These are phyloP conservation scores for Cydia strobilella DNA, from an alignment of 1,140 invertebrate species.

Conservation along the genomic window DNA sequence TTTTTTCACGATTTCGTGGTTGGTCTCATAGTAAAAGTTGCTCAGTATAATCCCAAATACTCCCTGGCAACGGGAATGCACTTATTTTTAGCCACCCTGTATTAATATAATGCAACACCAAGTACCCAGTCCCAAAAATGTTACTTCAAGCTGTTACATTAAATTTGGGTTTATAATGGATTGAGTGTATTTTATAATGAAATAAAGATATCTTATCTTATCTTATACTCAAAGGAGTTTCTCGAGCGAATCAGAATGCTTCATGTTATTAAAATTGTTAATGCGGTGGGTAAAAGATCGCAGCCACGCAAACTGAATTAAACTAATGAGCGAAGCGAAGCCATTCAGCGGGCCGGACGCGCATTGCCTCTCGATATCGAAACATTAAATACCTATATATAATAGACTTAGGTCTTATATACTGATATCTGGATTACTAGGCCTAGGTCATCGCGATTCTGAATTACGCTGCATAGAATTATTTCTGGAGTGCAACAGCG, in stretches of 20 bases:
- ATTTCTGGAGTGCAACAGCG: conserved; percentile 41
- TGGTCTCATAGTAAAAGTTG: too few species aligned
- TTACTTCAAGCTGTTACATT: not conserved
- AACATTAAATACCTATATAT: not conserved
- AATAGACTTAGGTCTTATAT: not conserved
- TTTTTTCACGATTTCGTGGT: too few species aligned
- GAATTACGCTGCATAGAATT: conserved; percentile 41
- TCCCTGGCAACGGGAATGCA: too few species aligned
- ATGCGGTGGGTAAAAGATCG: conserved; percentile 17
- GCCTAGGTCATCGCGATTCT: conserved; percentile 46
- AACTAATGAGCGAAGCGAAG: conserved; percentile 20
- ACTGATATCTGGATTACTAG: conserved; percentile 49
- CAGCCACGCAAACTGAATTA: conserved; percentile 31
- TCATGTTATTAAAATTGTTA: conserved; percentile 18
- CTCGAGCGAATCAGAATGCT: not conserved
- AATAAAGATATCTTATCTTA: too few species aligned
- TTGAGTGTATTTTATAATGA: too few species aligned
- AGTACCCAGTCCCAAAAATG: not conserved
- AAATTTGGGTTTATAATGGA: not conserved
- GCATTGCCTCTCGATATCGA: conserved; percentile 1
- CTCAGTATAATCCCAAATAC: too few species aligned
- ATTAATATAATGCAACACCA: too few species aligned
- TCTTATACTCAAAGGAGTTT: too few species aligned
- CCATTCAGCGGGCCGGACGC: not conserved
- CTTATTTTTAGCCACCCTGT: too few species aligned